Evolutionary conservation across 23 tunicate genomes (phyloP), one percentile per base, ranked within the genome.

Genomic region (Clavelina lepadiformis): DNA sequence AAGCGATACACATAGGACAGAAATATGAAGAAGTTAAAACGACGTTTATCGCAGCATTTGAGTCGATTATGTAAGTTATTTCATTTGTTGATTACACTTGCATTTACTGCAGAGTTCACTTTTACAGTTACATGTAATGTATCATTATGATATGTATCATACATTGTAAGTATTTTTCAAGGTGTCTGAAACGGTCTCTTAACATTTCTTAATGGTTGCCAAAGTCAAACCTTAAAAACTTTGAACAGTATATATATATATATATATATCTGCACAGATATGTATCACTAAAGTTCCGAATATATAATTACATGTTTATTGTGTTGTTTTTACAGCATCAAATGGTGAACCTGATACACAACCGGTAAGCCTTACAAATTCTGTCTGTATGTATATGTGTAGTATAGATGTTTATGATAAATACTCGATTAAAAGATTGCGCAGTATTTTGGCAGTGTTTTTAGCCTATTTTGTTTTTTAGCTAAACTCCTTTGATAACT

Each of bases 41-140:
- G 89, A 21, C 56, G 81, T 46, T 73, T 82, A 28, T 82, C 89
- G 11, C 80, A 82, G 46, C 65, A 65, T 46, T 59, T 82, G 5
- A 61, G 69, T 58, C 79, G 89, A 27, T 51, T 82, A 21, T 63
- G 78, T 72, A 58, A 58, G 78, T 34, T 28, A 56, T 2, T 37
- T 50, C 25, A 23, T 51, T 4, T 34, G 1, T 21, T 8, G 23
- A 34, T 63, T 63, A 15, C 6, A 28, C 20, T 53, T 6, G 59
- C 59, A n/a, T 15, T 41, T 41, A 8, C 49, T n/a, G n/a, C n/a
- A 22, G 30, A 56, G 24, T 21, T 18, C n/a, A n/a, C n/a, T n/a
- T n/a, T n/a, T n/a, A n/a, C n/a, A n/a, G n/a, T n/a, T n/a, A n/a
- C n/a, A n/a, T n/a, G n/a, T n/a, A n/a, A n/a, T n/a, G n/a, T n/a